These are phyloP conservation scores for Pterocles burchelli DNA, from an alignment of 2,113 vertebrate species.

Conservation along the genomic window DNA sequence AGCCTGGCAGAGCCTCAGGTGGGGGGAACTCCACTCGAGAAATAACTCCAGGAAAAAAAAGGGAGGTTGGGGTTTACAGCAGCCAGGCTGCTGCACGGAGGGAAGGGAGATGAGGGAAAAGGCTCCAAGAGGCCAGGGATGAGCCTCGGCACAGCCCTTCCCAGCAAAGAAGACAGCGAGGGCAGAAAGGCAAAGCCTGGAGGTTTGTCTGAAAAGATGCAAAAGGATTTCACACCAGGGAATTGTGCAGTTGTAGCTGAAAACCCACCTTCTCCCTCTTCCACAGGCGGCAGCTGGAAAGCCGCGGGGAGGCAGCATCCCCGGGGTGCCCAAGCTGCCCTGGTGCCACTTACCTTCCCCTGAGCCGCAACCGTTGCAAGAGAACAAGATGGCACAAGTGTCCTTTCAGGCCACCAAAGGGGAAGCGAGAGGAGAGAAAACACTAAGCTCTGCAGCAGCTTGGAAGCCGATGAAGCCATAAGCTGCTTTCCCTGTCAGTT, in stretches of 20 bases:
- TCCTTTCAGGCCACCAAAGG: background rate
- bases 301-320: fast-evolving
- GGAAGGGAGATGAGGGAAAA: background rate
- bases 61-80: background rate
- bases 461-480: background rate
- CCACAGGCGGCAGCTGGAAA: fast-evolving
- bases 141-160: background rate
- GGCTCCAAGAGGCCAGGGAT: too few species aligned
- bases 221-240: background rate
- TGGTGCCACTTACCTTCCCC: fast-evolving
- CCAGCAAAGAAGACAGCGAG: fast-evolving
- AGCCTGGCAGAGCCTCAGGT: background rate
- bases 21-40: background rate
- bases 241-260: fast-evolving
- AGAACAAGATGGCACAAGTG: fast-evolving
- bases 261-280: background rate
- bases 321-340: too few species aligned
- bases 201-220: background rate
- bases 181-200: background rate
- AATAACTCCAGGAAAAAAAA: background rate
- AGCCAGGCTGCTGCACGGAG: fast-evolving
- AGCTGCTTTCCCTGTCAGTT: background rate
- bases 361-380: fast-evolving
- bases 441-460: fast-evolving
- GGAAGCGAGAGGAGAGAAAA: fast-evolving